phyloP scores from a whole-genome alignment of 2,113 vertebrate genomes.

The Gila orcuttii region DNA sequence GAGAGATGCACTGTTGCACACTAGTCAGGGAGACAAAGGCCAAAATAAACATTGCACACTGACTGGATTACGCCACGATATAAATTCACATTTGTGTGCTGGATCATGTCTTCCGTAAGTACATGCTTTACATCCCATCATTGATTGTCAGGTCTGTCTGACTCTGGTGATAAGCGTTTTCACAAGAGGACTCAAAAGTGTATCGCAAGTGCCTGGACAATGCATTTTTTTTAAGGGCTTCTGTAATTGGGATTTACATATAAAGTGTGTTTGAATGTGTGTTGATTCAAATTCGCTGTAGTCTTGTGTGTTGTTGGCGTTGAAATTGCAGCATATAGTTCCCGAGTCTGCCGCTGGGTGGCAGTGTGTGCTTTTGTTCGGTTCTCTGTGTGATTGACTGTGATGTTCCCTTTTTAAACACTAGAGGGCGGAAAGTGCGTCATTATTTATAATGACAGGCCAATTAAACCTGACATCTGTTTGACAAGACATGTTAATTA shows the following conservation, averaged over 20 bases:
- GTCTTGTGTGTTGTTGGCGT: background rate
- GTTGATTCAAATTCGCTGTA: background rate
- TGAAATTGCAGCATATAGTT: background rate
- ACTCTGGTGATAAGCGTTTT: background rate
- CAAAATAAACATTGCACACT: background rate
- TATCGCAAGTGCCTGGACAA: background rate
- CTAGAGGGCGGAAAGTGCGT: slow-evolving; percentile 30
- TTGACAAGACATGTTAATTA: background rate
- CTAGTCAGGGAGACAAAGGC: background rate
- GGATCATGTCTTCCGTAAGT: background rate
- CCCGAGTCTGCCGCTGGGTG: background rate
- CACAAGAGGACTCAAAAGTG: background rate
- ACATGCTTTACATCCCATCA: background rate
- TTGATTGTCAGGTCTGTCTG: background rate
- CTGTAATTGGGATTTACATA: background rate
- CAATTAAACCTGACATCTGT: slow-evolving; percentile 1
- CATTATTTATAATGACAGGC: background rate
- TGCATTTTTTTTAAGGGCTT: background rate
- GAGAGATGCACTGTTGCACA: no score
- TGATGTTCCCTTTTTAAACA: background rate
- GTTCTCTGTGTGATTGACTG: background rate
- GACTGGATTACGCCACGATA: background rate
- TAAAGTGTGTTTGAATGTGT: background rate
- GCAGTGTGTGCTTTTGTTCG: background rate
- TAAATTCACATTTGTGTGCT: background rate